These are phyloP conservation scores for Epicauta chinensis DNA, from an alignment of 1,140 invertebrate genomes.

Conservation along the genomic window DNA sequence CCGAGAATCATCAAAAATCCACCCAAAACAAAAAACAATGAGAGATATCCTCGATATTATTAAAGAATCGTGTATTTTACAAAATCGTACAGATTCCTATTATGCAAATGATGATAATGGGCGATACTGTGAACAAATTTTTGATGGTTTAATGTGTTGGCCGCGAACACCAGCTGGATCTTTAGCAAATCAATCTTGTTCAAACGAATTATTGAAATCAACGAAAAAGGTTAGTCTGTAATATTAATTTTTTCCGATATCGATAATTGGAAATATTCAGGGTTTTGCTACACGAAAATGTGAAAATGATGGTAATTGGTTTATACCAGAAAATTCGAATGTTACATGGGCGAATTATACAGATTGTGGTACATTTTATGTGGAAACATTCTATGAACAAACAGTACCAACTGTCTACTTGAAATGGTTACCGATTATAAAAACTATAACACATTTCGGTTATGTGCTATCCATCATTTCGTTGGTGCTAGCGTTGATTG, in stretches of 20 bases:
- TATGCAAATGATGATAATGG: no score
- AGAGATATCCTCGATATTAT: no score
- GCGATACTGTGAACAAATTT: conserved; percentile 36
- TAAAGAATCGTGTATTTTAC: no score
- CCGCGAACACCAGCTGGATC: conserved; percentile 44
- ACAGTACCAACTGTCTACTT: conserved; percentile 36
- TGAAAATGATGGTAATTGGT: conserved; percentile 53
- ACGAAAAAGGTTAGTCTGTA: conserved; percentile 39
- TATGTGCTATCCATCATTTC: conserved; percentile 62
- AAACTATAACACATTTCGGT: conserved; percentile 60
- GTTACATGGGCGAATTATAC: conserved; percentile 55
- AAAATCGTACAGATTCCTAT: no score
- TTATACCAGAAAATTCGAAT: conserved; percentile 41
- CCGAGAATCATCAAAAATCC: no score
- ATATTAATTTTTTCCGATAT: background rate
- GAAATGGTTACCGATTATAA: conserved; percentile 55
- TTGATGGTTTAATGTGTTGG: conserved; percentile 54
- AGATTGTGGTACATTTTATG: conserved; percentile 40
- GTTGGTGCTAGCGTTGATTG: conserved; percentile 57
- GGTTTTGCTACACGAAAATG: conserved; percentile 51
- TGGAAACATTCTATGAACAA: no score
- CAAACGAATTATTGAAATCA: conserved; percentile 47
- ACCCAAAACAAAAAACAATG: no score
- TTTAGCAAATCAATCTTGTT: conserved; percentile 44
- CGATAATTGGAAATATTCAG: conserved; percentile 39